Evolutionary conservation across 2,797 vertebrate species (phyloP).

Genomic region (Petrocephalus sullivani): DNA sequence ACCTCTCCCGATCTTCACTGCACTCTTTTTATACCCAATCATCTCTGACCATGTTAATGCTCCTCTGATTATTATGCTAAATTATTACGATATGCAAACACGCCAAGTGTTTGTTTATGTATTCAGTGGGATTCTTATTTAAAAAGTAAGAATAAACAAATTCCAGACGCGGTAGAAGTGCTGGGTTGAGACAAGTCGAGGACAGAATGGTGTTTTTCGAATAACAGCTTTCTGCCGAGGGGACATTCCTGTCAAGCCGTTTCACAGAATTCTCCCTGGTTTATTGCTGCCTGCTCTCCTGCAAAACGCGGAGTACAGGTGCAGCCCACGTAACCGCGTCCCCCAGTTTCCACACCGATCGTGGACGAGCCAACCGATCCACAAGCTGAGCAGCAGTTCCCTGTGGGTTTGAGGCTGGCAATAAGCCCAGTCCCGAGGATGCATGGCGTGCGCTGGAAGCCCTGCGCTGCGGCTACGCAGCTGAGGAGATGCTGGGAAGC

Average conservation of each 20-base stretch:
- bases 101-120: not conserved
- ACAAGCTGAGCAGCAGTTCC: not conserved
- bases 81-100: not conserved
- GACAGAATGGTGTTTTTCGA: not conserved
- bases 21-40: no score
- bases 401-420: not conserved
- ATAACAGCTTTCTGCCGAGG: not conserved
- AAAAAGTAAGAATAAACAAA: not conserved
- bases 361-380: not conserved
- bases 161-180: not conserved
- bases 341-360: not conserved
- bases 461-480: not conserved
- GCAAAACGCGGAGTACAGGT: conserved; percentile 11
- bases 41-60: not conserved
- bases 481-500: not conserved
- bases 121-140: not conserved
- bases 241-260: conserved; percentile 17
- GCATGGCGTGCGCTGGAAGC: not conserved
- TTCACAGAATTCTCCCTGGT: not conserved
- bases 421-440: not conserved
- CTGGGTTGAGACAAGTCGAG: conserved; percentile 21
- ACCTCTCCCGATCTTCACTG: no score
- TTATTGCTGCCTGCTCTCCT: not conserved
- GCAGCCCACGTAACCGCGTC: not conserved
- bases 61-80: not conserved